Conservation (phyloP, 2,888 invertebrate genomes). For the Globia sparganii region DNA sequence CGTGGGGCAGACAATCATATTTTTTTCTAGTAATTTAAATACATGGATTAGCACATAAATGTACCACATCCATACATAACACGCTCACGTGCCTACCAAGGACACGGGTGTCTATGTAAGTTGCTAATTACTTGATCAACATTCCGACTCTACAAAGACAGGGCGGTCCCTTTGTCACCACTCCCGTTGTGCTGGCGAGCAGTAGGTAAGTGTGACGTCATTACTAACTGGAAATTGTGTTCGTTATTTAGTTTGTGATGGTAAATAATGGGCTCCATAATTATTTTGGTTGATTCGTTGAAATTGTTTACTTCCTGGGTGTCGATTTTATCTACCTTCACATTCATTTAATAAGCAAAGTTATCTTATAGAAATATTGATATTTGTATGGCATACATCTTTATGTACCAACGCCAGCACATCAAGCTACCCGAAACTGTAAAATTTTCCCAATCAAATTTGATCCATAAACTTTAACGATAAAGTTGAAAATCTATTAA, state of each 20-base stretch:
- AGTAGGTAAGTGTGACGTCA: slow-evolving; percentile 66
- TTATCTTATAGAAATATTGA: neutral
- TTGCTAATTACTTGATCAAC: slow-evolving; percentile 88
- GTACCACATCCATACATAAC: slow-evolving; percentile 46
- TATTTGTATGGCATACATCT: neutral
- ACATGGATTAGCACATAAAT: neutral
- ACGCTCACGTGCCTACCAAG: slow-evolving; percentile 11
- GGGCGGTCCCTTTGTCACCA: slow-evolving; percentile 73
- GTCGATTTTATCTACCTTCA: neutral
- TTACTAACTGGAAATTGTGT: slow-evolving; percentile 53
- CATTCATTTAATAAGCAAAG: neutral
- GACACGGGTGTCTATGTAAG: slow-evolving; percentile 70
- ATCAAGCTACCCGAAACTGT: too few relatives aligned
- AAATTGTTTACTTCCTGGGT: neutral
- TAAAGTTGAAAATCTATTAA: too few relatives aligned
- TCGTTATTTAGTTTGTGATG: slow-evolving; percentile 47
- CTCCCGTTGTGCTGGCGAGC: slow-evolving; percentile 46
- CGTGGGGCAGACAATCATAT: neutral
- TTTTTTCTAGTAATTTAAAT: neutral
- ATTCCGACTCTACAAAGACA: slow-evolving; percentile 81
- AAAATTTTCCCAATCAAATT: too few relatives aligned
- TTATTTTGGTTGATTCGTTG: neutral
- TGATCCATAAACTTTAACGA: too few relatives aligned
- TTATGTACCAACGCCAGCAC: too few relatives aligned
- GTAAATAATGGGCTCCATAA: slow-evolving; percentile 11